Evolutionary conservation across 2,888 invertebrate genomes (phyloP).

Genomic region (Stenchaetothrips biformis): DNA sequence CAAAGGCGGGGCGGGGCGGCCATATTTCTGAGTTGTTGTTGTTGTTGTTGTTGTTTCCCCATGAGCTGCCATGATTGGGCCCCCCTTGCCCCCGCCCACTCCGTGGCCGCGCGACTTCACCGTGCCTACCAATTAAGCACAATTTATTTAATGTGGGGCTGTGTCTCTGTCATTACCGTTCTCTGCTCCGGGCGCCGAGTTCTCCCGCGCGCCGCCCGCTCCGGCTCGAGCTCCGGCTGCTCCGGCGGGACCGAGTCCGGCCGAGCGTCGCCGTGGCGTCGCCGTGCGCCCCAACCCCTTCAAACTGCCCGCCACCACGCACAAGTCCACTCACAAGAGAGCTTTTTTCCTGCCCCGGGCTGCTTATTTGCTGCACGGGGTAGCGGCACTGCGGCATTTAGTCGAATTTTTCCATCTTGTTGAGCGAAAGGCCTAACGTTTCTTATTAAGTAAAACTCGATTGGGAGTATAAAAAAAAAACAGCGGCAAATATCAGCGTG

Average conservation of each 20-base stretch:
- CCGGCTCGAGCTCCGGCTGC: neutral
- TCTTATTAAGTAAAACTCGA: too few species aligned
- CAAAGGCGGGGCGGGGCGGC: neutral
- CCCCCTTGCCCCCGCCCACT: neutral
- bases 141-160: slow-evolving; percentile 22
- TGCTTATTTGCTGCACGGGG: too few species aligned
- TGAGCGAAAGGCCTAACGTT: too few species aligned
- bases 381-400: too few species aligned
- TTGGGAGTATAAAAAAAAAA: too few species aligned
- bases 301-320: slow-evolving; percentile 10
- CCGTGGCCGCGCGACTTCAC: neutral
- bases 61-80: neutral
- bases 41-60: neutral
- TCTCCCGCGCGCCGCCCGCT: neutral
- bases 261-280: neutral
- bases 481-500: too few species aligned
- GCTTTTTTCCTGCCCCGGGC: too few species aligned
- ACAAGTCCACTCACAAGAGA: neutral
- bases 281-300: neutral
- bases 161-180: slow-evolving; percentile 12
- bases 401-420: too few species aligned
- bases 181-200: neutral
- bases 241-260: too few species aligned
- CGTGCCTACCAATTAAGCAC: slow-evolving; percentile 18
- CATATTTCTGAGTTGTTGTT: neutral